phyloP scores from a whole-genome alignment of 2,888 invertebrate genomes.

The Amiota communis region DNA sequence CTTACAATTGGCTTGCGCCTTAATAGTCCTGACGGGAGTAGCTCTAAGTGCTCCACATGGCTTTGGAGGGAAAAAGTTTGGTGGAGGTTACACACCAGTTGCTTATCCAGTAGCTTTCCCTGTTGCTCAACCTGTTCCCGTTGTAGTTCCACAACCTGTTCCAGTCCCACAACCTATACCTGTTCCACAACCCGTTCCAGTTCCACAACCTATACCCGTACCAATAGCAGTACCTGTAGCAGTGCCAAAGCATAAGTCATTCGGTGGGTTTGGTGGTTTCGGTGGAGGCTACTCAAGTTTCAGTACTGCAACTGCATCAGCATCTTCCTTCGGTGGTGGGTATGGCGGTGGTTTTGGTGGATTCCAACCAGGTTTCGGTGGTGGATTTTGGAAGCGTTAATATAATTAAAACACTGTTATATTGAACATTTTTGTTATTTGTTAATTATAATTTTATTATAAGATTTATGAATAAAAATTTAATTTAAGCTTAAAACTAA shows the following conservation, averaged over 20 bases:
- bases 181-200: conserved; percentile 53
- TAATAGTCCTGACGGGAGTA: conserved; percentile 37
- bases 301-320: conserved; percentile 41
- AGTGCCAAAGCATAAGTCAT: conserved; percentile 47
- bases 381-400: neutral
- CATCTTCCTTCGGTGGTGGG: conserved; percentile 27
- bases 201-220: conserved; percentile 45
- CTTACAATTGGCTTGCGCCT: conserved; percentile 28
- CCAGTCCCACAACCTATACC: conserved; percentile 23
- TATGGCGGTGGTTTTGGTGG: conserved; percentile 21
- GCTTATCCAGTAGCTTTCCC: conserved; percentile 51
- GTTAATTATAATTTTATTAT: neutral
- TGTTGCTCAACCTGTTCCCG: conserved; percentile 49
- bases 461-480: neutral
- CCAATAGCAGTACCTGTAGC: conserved; percentile 21
- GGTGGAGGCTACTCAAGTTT: conserved; percentile 28
- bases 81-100: conserved; percentile 46
- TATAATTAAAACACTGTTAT: neutral
- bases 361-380: conserved; percentile 3
- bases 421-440: neutral
- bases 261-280: conserved; percentile 34
- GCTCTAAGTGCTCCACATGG: conserved; percentile 43
- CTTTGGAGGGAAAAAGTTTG: conserved; percentile 57
- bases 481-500: conserved; percentile 49
- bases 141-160: conserved; percentile 10